Conservation (phyloP, 2,113 vertebrate genomes). For the Malurus cyaneus region DNA sequence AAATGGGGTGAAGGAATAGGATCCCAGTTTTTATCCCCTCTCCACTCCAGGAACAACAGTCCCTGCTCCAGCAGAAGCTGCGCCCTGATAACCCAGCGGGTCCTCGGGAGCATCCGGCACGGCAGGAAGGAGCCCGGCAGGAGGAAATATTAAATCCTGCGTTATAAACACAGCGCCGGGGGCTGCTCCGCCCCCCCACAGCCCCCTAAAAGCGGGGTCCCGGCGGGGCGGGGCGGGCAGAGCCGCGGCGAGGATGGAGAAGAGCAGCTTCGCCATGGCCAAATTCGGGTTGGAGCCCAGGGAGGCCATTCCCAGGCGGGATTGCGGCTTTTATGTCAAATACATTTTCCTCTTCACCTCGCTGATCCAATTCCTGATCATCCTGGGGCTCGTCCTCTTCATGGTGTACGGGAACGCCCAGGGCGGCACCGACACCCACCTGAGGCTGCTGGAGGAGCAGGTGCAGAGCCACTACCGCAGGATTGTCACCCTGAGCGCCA, state of each 20-base stretch:
- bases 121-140: constrained; percentile 75
- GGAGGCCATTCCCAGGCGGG: constrained; percentile 59
- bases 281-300: constrained; percentile 77
- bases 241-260: constrained; percentile 73
- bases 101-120: constrained; percentile 60
- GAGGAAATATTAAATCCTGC: constrained; percentile 69
- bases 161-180: constrained; percentile 56
- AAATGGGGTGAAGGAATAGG: too few relatives aligned
- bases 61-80: constrained; percentile 22
- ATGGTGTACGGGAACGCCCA: constrained; percentile 89
- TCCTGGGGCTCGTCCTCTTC: constrained; percentile 92
- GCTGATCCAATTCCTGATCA: constrained; percentile 92
- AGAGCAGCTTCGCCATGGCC: constrained; percentile 75
- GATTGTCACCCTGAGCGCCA: constrained; percentile 46
- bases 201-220: neutral
- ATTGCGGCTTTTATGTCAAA: constrained; percentile 80
- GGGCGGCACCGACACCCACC: constrained; percentile 77
- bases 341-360: constrained; percentile 91
- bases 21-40: neutral
- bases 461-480: constrained; percentile 66
- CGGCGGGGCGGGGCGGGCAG: accelerated
- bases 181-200: neutral
- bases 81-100: constrained; percentile 44
- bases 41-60: neutral
- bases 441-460: constrained; percentile 74